Conservation (phyloP, 2,113 vertebrate genomes). For the Parotia lawesii region DNA sequence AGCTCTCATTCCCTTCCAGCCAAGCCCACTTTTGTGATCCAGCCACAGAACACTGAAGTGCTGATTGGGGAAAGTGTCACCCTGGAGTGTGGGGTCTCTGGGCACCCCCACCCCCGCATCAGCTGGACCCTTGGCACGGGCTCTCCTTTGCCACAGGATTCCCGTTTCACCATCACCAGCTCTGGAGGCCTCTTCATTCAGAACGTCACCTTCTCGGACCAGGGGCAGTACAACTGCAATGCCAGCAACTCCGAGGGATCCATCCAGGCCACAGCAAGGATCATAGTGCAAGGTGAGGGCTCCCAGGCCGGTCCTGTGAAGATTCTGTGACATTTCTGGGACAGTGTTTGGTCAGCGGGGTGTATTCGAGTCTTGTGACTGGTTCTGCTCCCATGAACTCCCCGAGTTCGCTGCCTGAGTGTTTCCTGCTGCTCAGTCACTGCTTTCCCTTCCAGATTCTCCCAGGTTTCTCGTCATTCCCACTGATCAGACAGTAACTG, state of each 20-base stretch:
- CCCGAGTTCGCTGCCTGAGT: background rate
- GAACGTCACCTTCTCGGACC: conserved; percentile 81
- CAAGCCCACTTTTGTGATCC: conserved; percentile 88
- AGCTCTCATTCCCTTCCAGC: conserved; percentile 62
- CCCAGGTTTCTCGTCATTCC: conserved; percentile 82
- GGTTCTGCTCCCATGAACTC: background rate
- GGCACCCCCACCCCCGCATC: conserved; percentile 82
- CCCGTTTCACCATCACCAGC: conserved; percentile 82
- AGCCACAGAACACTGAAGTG: conserved; percentile 90
- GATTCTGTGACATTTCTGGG: background rate
- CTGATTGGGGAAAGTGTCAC: conserved; percentile 88
- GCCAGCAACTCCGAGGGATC: conserved; percentile 87
- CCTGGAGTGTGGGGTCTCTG: conserved; percentile 88
- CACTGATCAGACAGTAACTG: conserved; percentile 81
- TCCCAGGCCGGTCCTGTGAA: background rate
- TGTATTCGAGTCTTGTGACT: background rate
- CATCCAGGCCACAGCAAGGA: conserved; percentile 81
- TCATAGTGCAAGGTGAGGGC: conserved; percentile 87
- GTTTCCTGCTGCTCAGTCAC: background rate
- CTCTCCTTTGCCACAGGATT: conserved; percentile 75
- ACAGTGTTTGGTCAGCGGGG: accelerated
- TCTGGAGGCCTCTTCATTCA: conserved; percentile 88
- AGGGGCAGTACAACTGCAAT: conserved; percentile 86
- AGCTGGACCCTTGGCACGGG: conserved; percentile 85
- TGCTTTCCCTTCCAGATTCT: conserved; percentile 65